A percentile compares a stretch with the other conserved stretches of the same genome.
These are phyloP conservation scores for Tokudaia tokunoshimensis DNA, from an alignment of 2,797 vertebrate species.

Conservation along the genomic window DNA sequence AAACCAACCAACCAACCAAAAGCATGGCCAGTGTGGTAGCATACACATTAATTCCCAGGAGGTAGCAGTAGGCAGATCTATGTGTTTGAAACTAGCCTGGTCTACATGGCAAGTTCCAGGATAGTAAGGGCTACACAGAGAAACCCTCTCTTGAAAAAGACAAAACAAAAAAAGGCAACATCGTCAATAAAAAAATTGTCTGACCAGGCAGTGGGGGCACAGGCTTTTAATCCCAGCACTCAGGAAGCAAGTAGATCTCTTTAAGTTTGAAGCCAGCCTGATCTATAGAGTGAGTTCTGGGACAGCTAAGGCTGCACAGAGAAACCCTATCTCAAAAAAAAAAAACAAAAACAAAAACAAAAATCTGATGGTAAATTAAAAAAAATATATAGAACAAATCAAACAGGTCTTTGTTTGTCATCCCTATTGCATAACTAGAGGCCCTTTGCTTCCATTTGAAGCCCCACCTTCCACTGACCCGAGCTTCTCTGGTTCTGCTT, in stretches of 20 bases:
- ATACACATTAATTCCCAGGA: background rate
- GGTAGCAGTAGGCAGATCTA: background rate
- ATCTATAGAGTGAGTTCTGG: background rate
- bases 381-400: conserved; percentile 16
- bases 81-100: background rate
- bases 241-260: background rate
- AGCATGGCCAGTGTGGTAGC: background rate
- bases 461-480: background rate
- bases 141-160: background rate
- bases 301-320: background rate
- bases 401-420: background rate
- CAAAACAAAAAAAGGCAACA: background rate
- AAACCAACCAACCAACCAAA: background rate
- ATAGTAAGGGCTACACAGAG: background rate
- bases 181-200: background rate
- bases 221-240: background rate
- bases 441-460: conserved; percentile 16
- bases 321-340: background rate
- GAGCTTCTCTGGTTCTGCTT: background rate
- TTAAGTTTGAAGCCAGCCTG: background rate
- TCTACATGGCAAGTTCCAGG: background rate
- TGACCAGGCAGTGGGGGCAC: background rate
- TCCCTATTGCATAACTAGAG: background rate
- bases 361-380: background rate
- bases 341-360: background rate